Evolutionary conservation across 2,888 invertebrate genomes (phyloP).

Genomic region (Nemurella pictetii): DNA sequence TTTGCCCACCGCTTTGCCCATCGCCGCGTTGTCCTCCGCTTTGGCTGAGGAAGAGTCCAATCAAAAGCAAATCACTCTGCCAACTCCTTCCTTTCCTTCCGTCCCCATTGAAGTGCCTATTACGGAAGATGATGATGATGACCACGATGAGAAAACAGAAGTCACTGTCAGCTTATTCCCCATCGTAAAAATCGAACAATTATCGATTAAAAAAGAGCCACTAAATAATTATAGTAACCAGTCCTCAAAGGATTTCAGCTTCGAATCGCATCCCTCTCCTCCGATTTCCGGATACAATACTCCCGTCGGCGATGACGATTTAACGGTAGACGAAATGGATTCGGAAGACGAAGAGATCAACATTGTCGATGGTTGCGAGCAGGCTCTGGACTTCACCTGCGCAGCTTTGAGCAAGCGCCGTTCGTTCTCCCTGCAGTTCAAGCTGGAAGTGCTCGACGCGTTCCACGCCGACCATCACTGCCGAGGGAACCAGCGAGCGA

Average conservation of each 20-base stretch:
- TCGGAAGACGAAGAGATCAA: conserved; percentile 44
- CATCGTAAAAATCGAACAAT: conserved; percentile 33
- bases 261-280: not conserved
- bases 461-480: conserved; percentile 53
- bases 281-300: not conserved
- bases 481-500: conserved; percentile 56
- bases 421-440: conserved; percentile 56
- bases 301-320: not conserved
- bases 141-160: conserved; percentile 18
- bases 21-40: not conserved
- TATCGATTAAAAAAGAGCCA: conserved; percentile 5
- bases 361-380: conserved; percentile 41
- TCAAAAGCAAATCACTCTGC: not conserved
- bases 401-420: conserved; percentile 49
- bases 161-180: conserved; percentile 35
- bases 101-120: conserved; percentile 2
- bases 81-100: conserved; percentile 1
- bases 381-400: conserved; percentile 47
- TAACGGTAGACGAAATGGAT: conserved; percentile 41
- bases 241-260: not conserved
- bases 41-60: not conserved
- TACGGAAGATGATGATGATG: not conserved
- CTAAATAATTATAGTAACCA: not conserved
- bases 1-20: not conserved
- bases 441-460: conserved; percentile 55